A percentile compares a stretch with the other conserved stretches of the same genome.
Conservation (phyloP, 2,888 invertebrate genomes). For the Orthonevra nobilis region DNA sequence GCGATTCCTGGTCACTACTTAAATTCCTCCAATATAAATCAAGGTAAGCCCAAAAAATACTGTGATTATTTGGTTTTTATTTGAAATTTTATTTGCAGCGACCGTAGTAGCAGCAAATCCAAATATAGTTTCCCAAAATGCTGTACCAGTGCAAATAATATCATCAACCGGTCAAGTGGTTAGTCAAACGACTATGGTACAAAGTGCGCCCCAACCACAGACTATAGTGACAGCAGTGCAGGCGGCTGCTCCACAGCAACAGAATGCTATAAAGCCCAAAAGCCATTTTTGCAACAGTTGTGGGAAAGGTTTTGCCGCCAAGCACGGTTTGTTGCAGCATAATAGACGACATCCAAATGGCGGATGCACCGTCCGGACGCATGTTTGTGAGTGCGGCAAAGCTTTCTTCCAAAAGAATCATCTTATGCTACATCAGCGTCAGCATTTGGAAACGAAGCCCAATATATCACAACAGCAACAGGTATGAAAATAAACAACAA, state of each 20-base stretch:
- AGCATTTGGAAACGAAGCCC: slow-evolving; percentile 83
- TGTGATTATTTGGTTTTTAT: too few relatives aligned
- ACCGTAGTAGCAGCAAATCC: slow-evolving; percentile 79
- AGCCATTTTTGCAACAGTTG: slow-evolving; percentile 90
- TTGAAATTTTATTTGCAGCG: slow-evolving; percentile 49
- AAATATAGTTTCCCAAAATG: slow-evolving; percentile 78
- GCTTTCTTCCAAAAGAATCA: slow-evolving; percentile 94
- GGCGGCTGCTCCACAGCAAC: slow-evolving; percentile 77
- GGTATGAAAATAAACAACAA: slow-evolving; percentile 74
- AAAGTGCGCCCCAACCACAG: slow-evolving; percentile 79
- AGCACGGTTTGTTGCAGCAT: slow-evolving; percentile 90
- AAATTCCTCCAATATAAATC: slow-evolving; percentile 78
- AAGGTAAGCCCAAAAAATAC: slow-evolving; percentile 72
- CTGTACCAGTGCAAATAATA: slow-evolving; percentile 80
- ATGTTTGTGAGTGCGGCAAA: slow-evolving; percentile 91
- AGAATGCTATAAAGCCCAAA: slow-evolving; percentile 83
- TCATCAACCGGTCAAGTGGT: slow-evolving; percentile 80
- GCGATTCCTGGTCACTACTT: slow-evolving; percentile 86
- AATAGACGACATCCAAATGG: slow-evolving; percentile 90
- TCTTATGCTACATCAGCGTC: slow-evolving; percentile 89
- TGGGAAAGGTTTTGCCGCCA: slow-evolving; percentile 90
- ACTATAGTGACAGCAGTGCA: slow-evolving; percentile 77
- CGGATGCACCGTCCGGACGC: slow-evolving; percentile 88
- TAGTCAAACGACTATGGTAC: slow-evolving; percentile 79
- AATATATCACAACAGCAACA: slow-evolving; percentile 79